Base-by-base conservation (phyloP, 2,797 vertebrate species). In the Cryptoprocta ferox region DNA sequence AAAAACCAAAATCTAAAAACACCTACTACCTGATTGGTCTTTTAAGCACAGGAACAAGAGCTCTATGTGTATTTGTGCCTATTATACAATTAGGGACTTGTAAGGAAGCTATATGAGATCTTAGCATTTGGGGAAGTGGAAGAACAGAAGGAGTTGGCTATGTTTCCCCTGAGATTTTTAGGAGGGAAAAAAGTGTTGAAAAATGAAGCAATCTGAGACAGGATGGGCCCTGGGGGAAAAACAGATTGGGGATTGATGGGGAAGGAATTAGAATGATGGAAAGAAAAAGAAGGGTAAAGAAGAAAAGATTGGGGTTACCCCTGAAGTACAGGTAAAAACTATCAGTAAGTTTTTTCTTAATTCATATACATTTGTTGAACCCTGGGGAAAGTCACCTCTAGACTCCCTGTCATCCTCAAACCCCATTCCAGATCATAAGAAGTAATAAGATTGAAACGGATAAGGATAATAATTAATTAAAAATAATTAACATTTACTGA, bases 241-340 rank as follows among this genome's bases (percentile, higher is more conserved):
- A 1, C 3, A 89, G 3, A 11, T 65, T 2, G 18, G 11, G 21
- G 8, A 19, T 5, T n/a, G 18, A 21, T 63, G 39, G 12, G 1
- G 42, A 1, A 70, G 19, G 71, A 70, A n/a, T 37, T 79, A 13
- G 59, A 94, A 65, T 84, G 37, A 84, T 90, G 21, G 61, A 53
- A 70, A 53, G 3, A 28, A 18, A 81, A 18, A 78, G 6, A 63
- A 83, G 12, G 2, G 8, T 75, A 82, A 76, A 35, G 56, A 9
- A 48, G 53, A 53, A 82, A 82, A 83, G 10, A 83, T 61, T 42
- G 28, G n/a, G 14, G 13, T 8, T 76, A 32, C 1, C 3, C 65
- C 16, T 73, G 26, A 71, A 68, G 2, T 91, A 14, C 4, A 71
- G 63, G 35, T 81, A 75, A 81, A 45, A 42, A 32, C 2, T 30